Evolutionary conservation across 2,888 invertebrate species (phyloP), one percentile per base, ranked within the genome.

Genomic region (Agrochola lychnidis): DNA sequence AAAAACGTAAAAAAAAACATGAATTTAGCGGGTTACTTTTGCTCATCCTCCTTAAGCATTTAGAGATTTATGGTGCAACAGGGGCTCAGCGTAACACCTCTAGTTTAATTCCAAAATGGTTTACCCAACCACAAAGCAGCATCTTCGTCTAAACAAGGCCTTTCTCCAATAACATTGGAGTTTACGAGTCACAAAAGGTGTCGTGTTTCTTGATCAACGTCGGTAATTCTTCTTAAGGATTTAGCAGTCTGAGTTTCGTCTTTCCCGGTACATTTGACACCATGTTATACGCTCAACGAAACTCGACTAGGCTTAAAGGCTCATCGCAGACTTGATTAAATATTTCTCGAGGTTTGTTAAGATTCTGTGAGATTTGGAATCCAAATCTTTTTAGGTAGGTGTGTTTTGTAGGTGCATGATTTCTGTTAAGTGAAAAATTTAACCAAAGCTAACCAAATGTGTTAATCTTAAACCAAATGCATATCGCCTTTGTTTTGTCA

Each of bases 231-330:
- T 89, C 83, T 77, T 73, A 67, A 70, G 78, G 85, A 79, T 77
- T 86, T 82, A 76, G 64, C 73, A 79, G 84, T 69, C 87, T 70
- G 82, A 76, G 86, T 63, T 57, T 92, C 91, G 70, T 42, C 84
- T 92, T 90, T 76, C 89, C 68, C 89, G 87, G 79, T 88, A 84
- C 81, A 91, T 87, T 84, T 81, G 89, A 91, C 84, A 79, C 91
- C 68, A 57, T 73, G 79, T 87, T 89, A 88, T 88, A 87, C 86
- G 86, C 85, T 89, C 83, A 84, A 77, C 73, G 90, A 87, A 91
- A 91, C 87, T 79, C 82, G 92, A 91, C 71, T 10, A 81, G 83
- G 86, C 83, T 88, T 82, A 86, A 70, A 51, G 76, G 88, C 83
- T 90, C 88, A 88, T 78, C 72, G 57, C 56, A 64, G 76, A 78